Conservation (phyloP, 1,140 invertebrate species). For the Lordiphosa collinella region DNA sequence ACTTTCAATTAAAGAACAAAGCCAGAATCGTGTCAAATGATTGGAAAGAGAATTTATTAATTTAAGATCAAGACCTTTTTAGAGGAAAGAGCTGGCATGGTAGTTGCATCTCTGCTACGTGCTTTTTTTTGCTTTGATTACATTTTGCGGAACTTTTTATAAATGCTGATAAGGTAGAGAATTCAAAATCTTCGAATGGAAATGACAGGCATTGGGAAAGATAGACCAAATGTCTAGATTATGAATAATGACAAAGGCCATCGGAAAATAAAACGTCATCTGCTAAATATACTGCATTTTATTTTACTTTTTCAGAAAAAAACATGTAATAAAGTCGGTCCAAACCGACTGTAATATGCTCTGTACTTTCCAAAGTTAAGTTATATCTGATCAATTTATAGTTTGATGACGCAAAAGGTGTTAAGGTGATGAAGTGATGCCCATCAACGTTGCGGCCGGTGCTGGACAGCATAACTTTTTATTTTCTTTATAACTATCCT, state of each 20-base stretch:
- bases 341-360: too few species aligned
- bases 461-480: too few species aligned
- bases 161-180: slow-evolving; percentile 20
- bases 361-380: too few species aligned
- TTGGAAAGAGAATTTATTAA: slow-evolving; percentile 16
- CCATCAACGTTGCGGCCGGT: too few species aligned
- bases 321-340: too few species aligned
- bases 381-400: too few species aligned
- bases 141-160: slow-evolving; percentile 16
- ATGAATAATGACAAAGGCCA: slow-evolving; percentile 5
- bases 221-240: slow-evolving; percentile 34
- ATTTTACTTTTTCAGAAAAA: too few species aligned
- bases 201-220: slow-evolving; percentile 14
- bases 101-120: slow-evolving; percentile 2
- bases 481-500: too few species aligned
- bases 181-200: slow-evolving; percentile 3
- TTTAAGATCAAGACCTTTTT: not conserved
- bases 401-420: too few species aligned
- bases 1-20: slow-evolving; percentile 6
- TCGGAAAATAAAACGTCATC: slow-evolving; percentile 24
- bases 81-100: too few species aligned
- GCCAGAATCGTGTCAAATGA: not conserved
- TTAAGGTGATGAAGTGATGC: too few species aligned
- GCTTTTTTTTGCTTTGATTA: slow-evolving; percentile 8
- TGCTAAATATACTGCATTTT: not conserved